Percentiles rank a stretch among this genome's conserved stretches.
phyloP scores from a whole-genome alignment of 2,888 invertebrate species.

The Limnephilus auricula region DNA sequence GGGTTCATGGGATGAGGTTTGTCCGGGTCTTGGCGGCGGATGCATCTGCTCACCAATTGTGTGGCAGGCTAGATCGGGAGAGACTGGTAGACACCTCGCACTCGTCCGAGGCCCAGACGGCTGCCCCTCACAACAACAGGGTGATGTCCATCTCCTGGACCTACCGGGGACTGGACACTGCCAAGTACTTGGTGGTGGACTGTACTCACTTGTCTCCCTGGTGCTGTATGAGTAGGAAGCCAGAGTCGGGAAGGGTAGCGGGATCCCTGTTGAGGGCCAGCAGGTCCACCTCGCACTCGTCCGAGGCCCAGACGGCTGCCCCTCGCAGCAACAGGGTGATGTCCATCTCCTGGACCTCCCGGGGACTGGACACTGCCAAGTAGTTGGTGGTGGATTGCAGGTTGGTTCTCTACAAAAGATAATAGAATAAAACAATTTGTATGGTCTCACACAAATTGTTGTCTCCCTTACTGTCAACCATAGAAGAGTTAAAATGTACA shows the following conservation, averaged over 20 bases:
- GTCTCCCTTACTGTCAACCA: no score
- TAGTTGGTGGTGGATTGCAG: conserved; percentile 79
- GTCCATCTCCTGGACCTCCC: conserved; percentile 98
- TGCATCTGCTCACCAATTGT: no score
- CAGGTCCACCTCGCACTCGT: conserved; percentile 98
- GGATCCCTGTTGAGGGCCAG: conserved; percentile 88
- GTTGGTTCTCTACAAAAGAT: neutral
- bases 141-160: conserved; percentile 99
- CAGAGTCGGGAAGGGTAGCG: conserved; percentile 85
- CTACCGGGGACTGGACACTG: conserved; percentile 95
- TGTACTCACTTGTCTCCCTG: conserved; percentile 76
- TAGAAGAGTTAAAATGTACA: no score
- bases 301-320: conserved; percentile 95
- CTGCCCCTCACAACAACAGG: conserved; percentile 90
- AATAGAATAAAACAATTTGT: neutral
- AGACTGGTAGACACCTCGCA: no score
- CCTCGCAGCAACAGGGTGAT: conserved; percentile 93
- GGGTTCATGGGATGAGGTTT: no score
- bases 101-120: conserved; percentile 97
- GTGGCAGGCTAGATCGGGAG: no score
- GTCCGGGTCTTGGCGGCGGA: no score
- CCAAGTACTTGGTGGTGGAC: conserved; percentile 75
- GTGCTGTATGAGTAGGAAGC: conserved; percentile 93
- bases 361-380: conserved; percentile 91
- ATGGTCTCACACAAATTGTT: no score